Evolutionary conservation across 2,113 vertebrate species (phyloP), one percentile per base, ranked within the genome.

Genomic region (Tachysurus fulvidraco): DNA sequence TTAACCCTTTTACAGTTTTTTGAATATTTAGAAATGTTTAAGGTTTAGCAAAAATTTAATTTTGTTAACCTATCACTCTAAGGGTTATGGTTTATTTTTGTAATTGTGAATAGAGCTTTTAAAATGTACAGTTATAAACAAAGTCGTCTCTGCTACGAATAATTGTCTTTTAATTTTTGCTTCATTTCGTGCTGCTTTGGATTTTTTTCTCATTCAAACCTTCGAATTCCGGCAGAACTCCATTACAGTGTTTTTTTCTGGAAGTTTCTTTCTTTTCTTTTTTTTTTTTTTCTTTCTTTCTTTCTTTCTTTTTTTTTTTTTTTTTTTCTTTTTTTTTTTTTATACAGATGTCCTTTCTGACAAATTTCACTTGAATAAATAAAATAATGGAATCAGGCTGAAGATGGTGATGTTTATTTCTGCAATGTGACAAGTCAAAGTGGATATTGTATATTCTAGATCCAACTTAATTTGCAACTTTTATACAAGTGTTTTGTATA

Each of bases 331-430:
- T 50, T 4, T 60, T 41, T 21, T 59, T 30, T 60, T n/a, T 13
- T 60, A 5, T 12, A 12, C 52, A 54, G n/a, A 17, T 55, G 52
- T 19, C 12, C 3, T 1, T 78, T 57, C 23, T 36, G n/a, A 19
- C 54, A 57, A 79, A 57, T n/a, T 79, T 60, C 30, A 81, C 2
- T 60, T 41, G 11, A 59, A 60, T 59, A 60, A 81, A 80, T 80
- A 80, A 80, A 80, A 54, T 80, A 21, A 13, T 59, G 30, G 55
- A 59, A 60, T 59, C n/a, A 41, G 10, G 13, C 19, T 41, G 23
- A 25, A 41, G 0, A 23, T 81, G 30, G 11, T 44, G 30, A 41
- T 44, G 21, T 59, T 80, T 23, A 80, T 6, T 30, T 44, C 30
- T 81, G 78, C 5, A 44, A 3, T 60, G 13, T 77, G 25, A 60